Evolutionary conservation across 2,113 vertebrate species (phyloP).

Genomic region (Carassius auratus): DNA sequence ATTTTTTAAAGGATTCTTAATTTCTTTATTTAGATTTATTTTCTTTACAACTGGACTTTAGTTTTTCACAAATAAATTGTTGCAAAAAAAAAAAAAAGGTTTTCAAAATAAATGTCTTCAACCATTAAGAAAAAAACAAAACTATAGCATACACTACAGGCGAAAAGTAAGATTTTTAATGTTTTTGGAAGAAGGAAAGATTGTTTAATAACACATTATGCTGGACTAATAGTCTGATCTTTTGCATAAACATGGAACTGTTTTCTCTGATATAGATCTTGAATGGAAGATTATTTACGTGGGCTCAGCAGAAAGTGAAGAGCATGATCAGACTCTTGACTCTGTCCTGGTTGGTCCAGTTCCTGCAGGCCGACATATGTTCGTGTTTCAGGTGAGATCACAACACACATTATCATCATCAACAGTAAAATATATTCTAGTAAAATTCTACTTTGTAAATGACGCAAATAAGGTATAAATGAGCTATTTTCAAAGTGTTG

Average conservation of each 20-base stretch:
- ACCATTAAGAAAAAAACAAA: too few relatives aligned
- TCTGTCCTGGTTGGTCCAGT: slow-evolving; percentile 90
- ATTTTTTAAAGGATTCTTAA: not conserved
- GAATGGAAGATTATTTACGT: slow-evolving; percentile 96
- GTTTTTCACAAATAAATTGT: not conserved
- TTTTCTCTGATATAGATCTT: slow-evolving; percentile 75
- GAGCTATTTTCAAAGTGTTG: not conserved
- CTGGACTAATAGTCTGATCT: not conserved
- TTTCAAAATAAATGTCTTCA: not conserved
- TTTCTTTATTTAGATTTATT: too few relatives aligned
- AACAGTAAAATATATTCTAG: not conserved
- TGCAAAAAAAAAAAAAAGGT: not conserved
- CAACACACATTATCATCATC: not conserved
- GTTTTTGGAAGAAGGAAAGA: not conserved
- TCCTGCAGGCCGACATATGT: slow-evolving; percentile 91
- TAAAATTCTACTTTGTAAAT: not conserved
- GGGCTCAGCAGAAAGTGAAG: slow-evolving; percentile 91
- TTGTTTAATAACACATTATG: not conserved
- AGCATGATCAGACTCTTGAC: slow-evolving; percentile 89
- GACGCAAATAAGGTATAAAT: not conserved
- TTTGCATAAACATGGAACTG: not conserved
- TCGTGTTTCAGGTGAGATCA: slow-evolving; percentile 86
- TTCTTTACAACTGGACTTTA: too few relatives aligned
- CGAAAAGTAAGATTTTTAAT: not conserved
- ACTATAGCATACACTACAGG: too few relatives aligned